phyloP scores from a whole-genome alignment of 1,140 invertebrate species.

The Adoxophyes honmai region DNA sequence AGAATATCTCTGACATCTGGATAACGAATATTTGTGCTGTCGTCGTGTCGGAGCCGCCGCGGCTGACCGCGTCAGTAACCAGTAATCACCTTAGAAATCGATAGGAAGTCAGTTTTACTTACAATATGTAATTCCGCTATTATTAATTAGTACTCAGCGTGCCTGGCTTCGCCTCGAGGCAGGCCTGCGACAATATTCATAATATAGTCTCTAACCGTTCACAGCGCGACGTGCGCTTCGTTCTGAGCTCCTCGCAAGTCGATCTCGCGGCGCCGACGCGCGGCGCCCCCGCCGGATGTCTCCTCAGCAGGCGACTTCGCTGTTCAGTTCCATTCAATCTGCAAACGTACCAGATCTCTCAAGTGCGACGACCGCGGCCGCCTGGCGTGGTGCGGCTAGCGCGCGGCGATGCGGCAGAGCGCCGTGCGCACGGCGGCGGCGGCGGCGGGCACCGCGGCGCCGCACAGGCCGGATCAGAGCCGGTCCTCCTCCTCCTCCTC shows the following conservation, averaged over 20 bases:
- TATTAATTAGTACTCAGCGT: constrained; percentile 52
- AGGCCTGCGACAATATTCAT: constrained; percentile 48
- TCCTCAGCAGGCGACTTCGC: no score
- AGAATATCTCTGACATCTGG: constrained; percentile 49
- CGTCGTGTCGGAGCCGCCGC: constrained; percentile 24
- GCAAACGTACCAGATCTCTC: neutral
- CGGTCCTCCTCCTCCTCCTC: constrained; percentile 88
- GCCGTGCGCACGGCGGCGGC: constrained; percentile 66
- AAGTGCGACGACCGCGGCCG: no score
- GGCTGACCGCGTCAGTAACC: constrained; percentile 36
- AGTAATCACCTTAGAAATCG: constrained; percentile 60
- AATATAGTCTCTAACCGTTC: constrained; percentile 59
- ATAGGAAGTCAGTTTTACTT: constrained; percentile 72
- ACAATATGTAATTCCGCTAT: constrained; percentile 62
- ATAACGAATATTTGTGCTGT: constrained; percentile 46
- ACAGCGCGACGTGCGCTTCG: constrained; percentile 27
- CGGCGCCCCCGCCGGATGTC: neutral
- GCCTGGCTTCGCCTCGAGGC: constrained; percentile 25
- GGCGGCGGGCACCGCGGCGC: constrained; percentile 68
- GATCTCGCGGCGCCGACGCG: neutral
- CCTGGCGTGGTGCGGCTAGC: constrained; percentile 32
- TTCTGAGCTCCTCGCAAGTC: constrained; percentile 17
- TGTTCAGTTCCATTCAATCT: neutral
- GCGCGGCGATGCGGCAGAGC: constrained; percentile 66
- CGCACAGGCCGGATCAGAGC: constrained; percentile 81